A percentile compares a stretch with the other conserved stretches of the same genome.
These are phyloP conservation scores for Entomobrya proxima DNA, from an alignment of 2,888 invertebrate species.

Conservation along the genomic window DNA sequence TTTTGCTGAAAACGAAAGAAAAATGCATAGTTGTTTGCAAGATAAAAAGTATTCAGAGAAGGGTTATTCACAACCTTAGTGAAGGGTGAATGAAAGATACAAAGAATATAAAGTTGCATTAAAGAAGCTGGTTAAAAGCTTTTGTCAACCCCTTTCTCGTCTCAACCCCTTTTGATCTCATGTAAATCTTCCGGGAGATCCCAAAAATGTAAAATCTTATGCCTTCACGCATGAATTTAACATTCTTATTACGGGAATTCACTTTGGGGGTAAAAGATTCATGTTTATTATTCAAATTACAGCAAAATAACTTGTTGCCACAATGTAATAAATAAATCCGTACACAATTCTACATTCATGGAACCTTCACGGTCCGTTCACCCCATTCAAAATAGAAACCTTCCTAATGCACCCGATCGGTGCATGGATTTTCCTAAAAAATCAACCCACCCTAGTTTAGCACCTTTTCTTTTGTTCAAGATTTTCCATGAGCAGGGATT, in stretches of 20 bases:
- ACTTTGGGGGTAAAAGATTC: slow-evolving; percentile 8
- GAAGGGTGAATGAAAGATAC: slow-evolving; percentile 16
- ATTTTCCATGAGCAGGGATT: neutral
- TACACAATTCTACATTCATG: neutral
- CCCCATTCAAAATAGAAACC: neutral
- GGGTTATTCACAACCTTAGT: neutral
- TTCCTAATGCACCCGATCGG: neutral
- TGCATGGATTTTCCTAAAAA: neutral
- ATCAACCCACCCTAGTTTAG: neutral
- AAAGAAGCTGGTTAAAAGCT: slow-evolving; percentile 26
- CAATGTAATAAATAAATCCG: slow-evolving; percentile 21
- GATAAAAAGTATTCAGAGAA: neutral
- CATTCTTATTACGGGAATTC: neutral
- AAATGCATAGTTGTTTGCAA: neutral
- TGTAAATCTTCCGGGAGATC: slow-evolving; percentile 51
- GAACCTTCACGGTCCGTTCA: neutral
- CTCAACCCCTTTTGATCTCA: slow-evolving; percentile 55
- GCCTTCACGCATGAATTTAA: slow-evolving; percentile 10
- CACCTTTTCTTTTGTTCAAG: slow-evolving; percentile 23
- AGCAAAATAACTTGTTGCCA: slow-evolving; percentile 56
- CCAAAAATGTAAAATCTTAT: neutral
- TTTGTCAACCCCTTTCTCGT: slow-evolving; percentile 43
- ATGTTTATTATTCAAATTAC: slow-evolving; percentile 52
- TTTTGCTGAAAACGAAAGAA: slow-evolving; percentile 6
- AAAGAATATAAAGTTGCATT: neutral